Evolutionary conservation across 1,140 invertebrate species (phyloP).

Genomic region (Drosophila pachea): DNA sequence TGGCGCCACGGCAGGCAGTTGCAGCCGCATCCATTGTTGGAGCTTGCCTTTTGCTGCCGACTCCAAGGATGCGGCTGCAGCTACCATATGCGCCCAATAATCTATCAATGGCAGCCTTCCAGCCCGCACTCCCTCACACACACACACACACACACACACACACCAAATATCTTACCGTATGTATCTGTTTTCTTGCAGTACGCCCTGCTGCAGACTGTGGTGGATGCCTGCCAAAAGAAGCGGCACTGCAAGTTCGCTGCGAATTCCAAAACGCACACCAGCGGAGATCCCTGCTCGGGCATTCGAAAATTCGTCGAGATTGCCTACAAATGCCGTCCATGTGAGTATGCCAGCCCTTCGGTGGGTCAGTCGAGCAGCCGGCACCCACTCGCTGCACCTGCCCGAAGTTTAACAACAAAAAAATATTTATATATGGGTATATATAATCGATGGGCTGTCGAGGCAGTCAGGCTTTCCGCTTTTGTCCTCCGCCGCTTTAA

Average conservation of each 20-base stretch:
- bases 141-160: slow-evolving; percentile 8
- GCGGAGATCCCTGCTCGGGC: slow-evolving; percentile 90
- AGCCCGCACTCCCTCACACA: slow-evolving; percentile 9
- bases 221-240: slow-evolving; percentile 94
- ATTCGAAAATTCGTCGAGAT: slow-evolving; percentile 93
- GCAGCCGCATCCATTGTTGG: slow-evolving; percentile 5
- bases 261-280: slow-evolving; percentile 86
- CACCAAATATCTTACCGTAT: slow-evolving; percentile 17
- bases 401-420: slow-evolving; percentile 25
- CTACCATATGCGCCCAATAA: slow-evolving; percentile 50
- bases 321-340: slow-evolving; percentile 95
- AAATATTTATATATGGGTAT: neutral
- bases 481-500: slow-evolving; percentile 37
- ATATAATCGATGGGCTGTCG: slow-evolving; percentile 41
- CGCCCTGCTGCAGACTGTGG: slow-evolving; percentile 93
- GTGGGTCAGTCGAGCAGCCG: slow-evolving; percentile 26
- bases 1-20: slow-evolving; percentile 16
- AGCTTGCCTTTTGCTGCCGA: slow-evolving; percentile 15
- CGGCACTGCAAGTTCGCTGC: slow-evolving; percentile 91
- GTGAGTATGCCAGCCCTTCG: slow-evolving; percentile 84
- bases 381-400: slow-evolving; percentile 11
- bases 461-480: slow-evolving; percentile 16
- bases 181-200: slow-evolving; percentile 82
- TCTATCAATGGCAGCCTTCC: slow-evolving; percentile 42
- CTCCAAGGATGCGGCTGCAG: slow-evolving; percentile 33